Evolutionary conservation across 2,113 vertebrate genomes (phyloP).

Genomic region (Triplophysa siluroides): DNA sequence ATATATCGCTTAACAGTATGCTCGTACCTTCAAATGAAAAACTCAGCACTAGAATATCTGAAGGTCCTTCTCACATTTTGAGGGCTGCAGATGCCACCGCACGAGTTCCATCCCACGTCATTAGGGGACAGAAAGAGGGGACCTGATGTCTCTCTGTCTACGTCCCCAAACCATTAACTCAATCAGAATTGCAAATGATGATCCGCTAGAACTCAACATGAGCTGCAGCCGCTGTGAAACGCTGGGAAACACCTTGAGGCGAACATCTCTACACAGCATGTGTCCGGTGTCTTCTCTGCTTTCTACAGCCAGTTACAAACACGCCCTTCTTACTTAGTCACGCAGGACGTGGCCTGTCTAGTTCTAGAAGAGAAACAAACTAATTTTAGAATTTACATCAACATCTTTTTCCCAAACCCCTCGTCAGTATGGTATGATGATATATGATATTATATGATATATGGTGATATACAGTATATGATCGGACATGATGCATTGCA

Average conservation of each 20-base stretch:
- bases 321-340: background rate
- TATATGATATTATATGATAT: too few relatives aligned
- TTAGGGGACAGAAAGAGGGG: background rate
- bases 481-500: too few relatives aligned
- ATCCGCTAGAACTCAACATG: background rate
- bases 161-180: background rate
- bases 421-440: too few relatives aligned
- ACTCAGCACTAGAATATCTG: background rate
- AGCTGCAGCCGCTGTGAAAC: background rate
- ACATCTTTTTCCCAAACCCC: background rate
- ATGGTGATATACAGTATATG: too few relatives aligned
- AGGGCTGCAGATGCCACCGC: background rate
- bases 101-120: slow-evolving; percentile 4
- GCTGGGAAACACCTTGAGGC: background rate
- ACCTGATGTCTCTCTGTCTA: slow-evolving; percentile 6
- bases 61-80: slow-evolving; percentile 19
- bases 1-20: background rate
- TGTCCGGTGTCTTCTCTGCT: background rate
- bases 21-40: background rate
- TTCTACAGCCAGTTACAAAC: background rate
- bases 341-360: background rate
- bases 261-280: background rate
- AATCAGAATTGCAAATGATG: slow-evolving; percentile 37
- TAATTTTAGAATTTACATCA: background rate
- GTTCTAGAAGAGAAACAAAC: background rate